These are phyloP conservation scores for Falco peregrinus DNA, from an alignment of 2,797 vertebrate genomes.

Conservation along the genomic window DNA sequence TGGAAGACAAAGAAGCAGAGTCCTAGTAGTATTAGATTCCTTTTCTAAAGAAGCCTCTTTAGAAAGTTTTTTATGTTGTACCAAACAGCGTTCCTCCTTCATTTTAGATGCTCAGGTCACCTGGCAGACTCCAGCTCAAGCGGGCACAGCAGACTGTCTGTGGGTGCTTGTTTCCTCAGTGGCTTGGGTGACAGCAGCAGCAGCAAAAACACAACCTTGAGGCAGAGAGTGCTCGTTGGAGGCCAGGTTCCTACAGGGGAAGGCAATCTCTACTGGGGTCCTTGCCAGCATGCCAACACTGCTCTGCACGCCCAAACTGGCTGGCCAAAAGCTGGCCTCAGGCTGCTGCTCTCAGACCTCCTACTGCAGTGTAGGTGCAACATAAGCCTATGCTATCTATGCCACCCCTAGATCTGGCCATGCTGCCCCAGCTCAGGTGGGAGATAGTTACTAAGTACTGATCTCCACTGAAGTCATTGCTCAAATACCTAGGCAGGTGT, in stretches of 20 bases:
- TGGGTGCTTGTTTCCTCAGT: neutral
- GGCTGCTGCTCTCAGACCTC: neutral
- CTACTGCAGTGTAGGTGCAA: neutral
- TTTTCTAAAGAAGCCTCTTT: neutral
- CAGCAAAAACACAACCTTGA: neutral
- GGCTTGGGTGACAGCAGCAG: neutral
- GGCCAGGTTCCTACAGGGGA: neutral
- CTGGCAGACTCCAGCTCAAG: neutral
- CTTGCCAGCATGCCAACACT: neutral
- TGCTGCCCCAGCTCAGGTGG: neutral
- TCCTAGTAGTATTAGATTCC: neutral
- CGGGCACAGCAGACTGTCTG: neutral
- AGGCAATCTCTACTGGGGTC: neutral
- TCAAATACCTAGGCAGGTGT: neutral
- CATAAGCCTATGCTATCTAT: neutral
- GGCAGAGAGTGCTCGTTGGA: accelerated
- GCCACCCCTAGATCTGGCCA: neutral
- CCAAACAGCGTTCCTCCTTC: neutral
- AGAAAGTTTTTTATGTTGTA: neutral
- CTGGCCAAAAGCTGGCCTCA: neutral
- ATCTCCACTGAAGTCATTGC: neutral
- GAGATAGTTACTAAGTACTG: neutral
- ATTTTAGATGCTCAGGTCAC: neutral
- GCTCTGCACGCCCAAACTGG: neutral
- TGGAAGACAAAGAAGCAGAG: neutral